phyloP scores from a whole-genome alignment of 1,140 invertebrate genomes.

The Heliconius hewitsoni region DNA sequence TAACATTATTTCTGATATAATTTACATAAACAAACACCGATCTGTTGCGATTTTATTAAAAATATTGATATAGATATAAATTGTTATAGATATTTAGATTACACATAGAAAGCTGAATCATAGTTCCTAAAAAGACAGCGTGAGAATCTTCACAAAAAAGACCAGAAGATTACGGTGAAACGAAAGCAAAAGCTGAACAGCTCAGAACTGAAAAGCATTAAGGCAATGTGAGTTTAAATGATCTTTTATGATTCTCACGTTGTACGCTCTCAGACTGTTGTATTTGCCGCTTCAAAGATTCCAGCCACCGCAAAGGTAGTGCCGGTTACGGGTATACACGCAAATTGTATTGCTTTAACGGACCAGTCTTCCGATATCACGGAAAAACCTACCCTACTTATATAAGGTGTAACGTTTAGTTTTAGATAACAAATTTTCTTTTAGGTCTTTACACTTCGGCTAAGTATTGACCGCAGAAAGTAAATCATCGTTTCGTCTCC shows the following conservation, averaged over 20 bases:
- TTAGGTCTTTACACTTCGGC: slow-evolving; percentile 35
- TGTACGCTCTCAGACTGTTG: slow-evolving; percentile 43
- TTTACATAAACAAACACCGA: no score
- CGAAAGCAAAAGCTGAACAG: slow-evolving; percentile 24
- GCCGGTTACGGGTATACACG: slow-evolving; percentile 51
- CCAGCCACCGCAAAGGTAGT: slow-evolving; percentile 55
- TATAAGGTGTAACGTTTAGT: slow-evolving; percentile 11
- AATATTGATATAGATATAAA: no score
- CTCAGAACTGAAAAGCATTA: slow-evolving; percentile 36
- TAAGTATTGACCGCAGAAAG: slow-evolving; percentile 56
- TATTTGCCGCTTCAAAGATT: slow-evolving; percentile 50
- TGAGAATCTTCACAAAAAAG: not conserved
- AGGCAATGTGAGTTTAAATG: slow-evolving; percentile 32
- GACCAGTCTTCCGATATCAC: not conserved
- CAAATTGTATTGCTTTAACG: slow-evolving; percentile 63
- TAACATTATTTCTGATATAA: no score
- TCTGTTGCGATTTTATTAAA: no score
- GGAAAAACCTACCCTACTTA: slow-evolving; percentile 31
- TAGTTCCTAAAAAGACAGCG: not conserved
- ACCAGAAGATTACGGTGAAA: slow-evolving; percentile 22
- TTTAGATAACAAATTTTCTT: slow-evolving; percentile 12
- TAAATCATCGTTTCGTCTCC: slow-evolving; percentile 37
- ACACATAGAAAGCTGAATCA: not conserved
- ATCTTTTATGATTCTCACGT: slow-evolving; percentile 42
- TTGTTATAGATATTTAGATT: not conserved